Conservation (phyloP, 2,888 invertebrate genomes). For the Napeogenes sylphis region DNA sequence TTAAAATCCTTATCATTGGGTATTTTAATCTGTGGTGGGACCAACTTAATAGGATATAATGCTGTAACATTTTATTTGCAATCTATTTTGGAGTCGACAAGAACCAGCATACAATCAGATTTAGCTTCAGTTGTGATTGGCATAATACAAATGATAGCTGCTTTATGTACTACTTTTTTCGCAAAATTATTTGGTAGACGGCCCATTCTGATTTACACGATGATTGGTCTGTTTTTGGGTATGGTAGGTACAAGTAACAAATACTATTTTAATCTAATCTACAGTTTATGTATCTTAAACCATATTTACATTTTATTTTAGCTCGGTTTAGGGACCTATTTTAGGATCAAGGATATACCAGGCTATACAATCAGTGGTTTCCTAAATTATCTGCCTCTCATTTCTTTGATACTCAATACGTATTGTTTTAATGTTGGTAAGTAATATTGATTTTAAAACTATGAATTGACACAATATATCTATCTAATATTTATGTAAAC, state of each 20-base stretch:
- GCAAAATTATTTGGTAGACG: background rate
- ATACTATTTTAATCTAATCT: no score
- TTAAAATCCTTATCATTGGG: background rate
- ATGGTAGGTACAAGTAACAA: background rate
- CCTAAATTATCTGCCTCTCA: background rate
- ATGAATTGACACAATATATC: no score
- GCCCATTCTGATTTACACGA: background rate
- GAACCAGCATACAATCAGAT: background rate
- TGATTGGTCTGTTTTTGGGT: background rate
- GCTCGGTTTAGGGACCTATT: background rate
- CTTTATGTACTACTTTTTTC: background rate
- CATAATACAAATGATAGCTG: background rate
- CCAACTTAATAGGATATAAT: background rate
- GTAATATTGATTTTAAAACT: background rate
- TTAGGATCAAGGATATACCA: background rate
- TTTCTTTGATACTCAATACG: background rate
- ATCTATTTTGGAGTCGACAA: background rate
- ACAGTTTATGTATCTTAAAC: no score
- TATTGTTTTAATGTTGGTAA: conserved; percentile 2
- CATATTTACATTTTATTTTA: background rate
- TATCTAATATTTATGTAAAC: no score
- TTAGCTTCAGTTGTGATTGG: background rate
- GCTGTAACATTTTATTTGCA: conserved; percentile 4
- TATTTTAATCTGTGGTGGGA: background rate
- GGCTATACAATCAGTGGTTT: background rate